Evolutionary conservation across 2,888 invertebrate species (phyloP).

Genomic region (Drosophila pseudotalamancana): DNA sequence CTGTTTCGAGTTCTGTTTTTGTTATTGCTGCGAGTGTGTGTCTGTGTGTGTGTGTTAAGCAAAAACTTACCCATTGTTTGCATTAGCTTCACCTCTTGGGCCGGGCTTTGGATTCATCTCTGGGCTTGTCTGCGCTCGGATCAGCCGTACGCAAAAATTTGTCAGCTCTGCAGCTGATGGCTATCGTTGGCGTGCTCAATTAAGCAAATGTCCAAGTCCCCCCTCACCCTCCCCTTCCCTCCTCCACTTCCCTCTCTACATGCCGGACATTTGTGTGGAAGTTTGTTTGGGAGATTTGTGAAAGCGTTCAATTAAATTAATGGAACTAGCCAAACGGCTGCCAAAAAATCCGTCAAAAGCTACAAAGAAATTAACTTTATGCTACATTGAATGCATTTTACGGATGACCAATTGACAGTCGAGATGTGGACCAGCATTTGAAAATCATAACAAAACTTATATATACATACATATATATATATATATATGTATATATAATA

Average conservation of each 20-base stretch:
- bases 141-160: conserved; percentile 63
- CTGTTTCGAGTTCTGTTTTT: conserved; percentile 44
- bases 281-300: conserved; percentile 66
- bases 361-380: conserved; percentile 53
- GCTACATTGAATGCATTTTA: conserved; percentile 29
- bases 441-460: not conserved
- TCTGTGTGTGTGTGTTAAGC: conserved; percentile 28
- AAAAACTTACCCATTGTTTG: conserved; percentile 56
- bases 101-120: not conserved
- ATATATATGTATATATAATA: not conserved
- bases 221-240: not conserved
- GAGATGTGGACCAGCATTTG: not conserved
- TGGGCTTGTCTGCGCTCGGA: conserved; percentile 21
- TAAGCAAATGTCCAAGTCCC: conserved; percentile 40
- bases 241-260: not conserved
- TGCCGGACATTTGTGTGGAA: conserved; percentile 40
- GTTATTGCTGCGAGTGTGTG: conserved; percentile 21
- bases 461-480: not conserved
- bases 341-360: conserved; percentile 30
- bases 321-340: conserved; percentile 64
- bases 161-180: conserved; percentile 53
- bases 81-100: conserved; percentile 15
- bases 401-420: conserved; percentile 22
- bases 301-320: conserved; percentile 83
- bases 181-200: conserved; percentile 52